Conservation (phyloP, 2,888 invertebrate species). For the Ligdia adustata region DNA sequence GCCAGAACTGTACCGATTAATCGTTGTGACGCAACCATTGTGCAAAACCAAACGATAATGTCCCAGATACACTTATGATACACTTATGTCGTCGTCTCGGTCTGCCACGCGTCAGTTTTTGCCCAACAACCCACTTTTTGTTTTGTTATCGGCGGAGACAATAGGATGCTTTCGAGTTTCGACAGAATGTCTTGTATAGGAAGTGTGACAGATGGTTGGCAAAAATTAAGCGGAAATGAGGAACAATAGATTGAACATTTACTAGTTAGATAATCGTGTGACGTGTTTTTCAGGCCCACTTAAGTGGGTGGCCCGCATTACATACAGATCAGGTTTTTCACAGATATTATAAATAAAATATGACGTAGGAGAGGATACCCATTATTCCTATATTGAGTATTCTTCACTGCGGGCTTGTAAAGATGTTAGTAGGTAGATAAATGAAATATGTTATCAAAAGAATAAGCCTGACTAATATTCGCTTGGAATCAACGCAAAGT, state of each 20-base stretch:
- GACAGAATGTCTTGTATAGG: not conserved
- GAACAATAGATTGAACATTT: not conserved
- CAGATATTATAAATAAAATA: too few relatives aligned
- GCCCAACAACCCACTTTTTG: conserved; percentile 42
- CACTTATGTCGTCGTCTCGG: conserved; percentile 46
- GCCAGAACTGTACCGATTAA: conserved; percentile 45
- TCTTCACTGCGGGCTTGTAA: too few relatives aligned
- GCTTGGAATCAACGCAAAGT: too few relatives aligned
- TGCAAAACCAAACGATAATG: conserved; percentile 47
- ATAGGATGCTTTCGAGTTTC: conserved; percentile 30
- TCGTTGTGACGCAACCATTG: conserved; percentile 51
- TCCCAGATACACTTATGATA: conserved; percentile 21
- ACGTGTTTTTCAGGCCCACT: too few relatives aligned
- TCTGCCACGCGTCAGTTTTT: conserved; percentile 36
- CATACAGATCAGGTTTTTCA: too few relatives aligned
- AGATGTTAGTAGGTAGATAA: too few relatives aligned
- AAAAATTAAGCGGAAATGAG: conserved; percentile 1
- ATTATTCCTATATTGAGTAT: too few relatives aligned
- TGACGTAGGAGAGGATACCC: too few relatives aligned
- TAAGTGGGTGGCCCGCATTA: too few relatives aligned
- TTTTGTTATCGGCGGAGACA: conserved; percentile 24
- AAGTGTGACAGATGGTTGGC: not conserved
- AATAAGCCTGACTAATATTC: too few relatives aligned
- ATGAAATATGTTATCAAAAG: too few relatives aligned
- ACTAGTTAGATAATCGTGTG: too few relatives aligned